Conservation (phyloP, 2,797 vertebrate species). For the Microctenopoma steveboyesi region DNA sequence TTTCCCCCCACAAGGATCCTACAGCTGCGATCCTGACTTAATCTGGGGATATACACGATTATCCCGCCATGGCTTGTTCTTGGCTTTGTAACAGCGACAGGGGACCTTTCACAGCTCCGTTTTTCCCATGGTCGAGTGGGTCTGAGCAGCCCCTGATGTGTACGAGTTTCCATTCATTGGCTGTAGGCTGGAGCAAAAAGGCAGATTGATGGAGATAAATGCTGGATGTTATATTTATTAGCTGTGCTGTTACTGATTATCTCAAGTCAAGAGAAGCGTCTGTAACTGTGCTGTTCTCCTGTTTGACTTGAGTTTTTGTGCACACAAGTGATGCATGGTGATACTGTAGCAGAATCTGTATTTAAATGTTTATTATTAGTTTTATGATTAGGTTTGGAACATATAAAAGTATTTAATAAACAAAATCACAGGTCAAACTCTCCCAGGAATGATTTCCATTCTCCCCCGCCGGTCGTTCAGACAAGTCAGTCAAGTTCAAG, state of each 20-base stretch:
- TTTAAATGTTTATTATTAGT: not conserved
- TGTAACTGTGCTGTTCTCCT: not conserved
- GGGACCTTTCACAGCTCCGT: constrained; percentile 88
- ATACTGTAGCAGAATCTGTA: too few relatives aligned
- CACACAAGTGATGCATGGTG: not conserved
- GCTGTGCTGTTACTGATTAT: not conserved
- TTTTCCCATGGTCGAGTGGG: constrained; percentile 87
- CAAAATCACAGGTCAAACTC: constrained; percentile 13
- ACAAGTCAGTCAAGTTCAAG: constrained; percentile 86
- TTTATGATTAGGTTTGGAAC: not conserved
- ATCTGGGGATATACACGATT: constrained; percentile 94
- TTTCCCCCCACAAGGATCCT: constrained; percentile 75
- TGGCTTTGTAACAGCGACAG: constrained; percentile 91
- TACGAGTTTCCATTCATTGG: constrained; percentile 76
- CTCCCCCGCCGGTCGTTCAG: constrained; percentile 54
- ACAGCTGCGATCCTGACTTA: constrained; percentile 92
- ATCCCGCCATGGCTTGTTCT: constrained; percentile 89
- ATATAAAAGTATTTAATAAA: not conserved
- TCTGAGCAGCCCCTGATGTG: constrained; percentile 87
- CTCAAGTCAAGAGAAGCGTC: not conserved
- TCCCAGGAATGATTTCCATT: constrained; percentile 55
- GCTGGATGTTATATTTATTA: constrained; percentile 13
- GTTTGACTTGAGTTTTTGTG: not conserved
- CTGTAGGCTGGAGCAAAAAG: constrained; percentile 46
- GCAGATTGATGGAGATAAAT: constrained; percentile 30